Evolutionary conservation across 2,888 invertebrate genomes (phyloP), one percentile per base, ranked within the genome.

Genomic region (Drosophila lacicola): DNA sequence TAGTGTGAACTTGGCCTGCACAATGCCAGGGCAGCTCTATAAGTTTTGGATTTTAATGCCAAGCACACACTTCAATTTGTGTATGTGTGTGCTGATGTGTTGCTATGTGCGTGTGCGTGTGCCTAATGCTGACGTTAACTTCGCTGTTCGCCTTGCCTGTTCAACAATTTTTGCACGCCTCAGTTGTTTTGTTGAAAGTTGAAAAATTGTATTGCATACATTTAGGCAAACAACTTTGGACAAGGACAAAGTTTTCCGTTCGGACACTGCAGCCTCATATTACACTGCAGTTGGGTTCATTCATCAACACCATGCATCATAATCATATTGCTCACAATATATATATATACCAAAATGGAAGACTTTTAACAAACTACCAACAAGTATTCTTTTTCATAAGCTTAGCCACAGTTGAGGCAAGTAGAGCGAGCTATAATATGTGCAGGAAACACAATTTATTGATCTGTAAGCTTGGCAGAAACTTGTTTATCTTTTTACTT

Each of bases 141-240:
- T 45, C 34, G 50, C 49, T 63, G n/a, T n/a, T n/a, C n/a, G 42
- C 39, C 37, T 55, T 33, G 63, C 41, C 44, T 63, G 58, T 51
- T 76, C 58, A 70, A 56, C 56, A 82, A 75, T 74, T 72, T 81
- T 41, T 47, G 66, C 61, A 87, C 70, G 82, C 85, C 70, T 84
- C 78, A 68, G 49, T 67, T 75, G 65, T 69, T 82, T 53, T 63
- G 61, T 65, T 51, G 37, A 42, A 75, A 75, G 66, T 78, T 71
- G 70, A 62, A 81, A 81, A 67, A 68, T 71, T 75, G 47, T 75
- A 82, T 79, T 77, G 72, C 82, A 74, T 82, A 63, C 68, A 66
- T 77, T 74, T 68, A 46, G 49, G 67, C 66, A 53, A 68, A 70
- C 51, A 70, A 69, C 25, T 77, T 73, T 55, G 21, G 34, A 4